These are phyloP conservation scores for Zophobas atratus DNA, from an alignment of 1,140 invertebrate species.

Conservation along the genomic window DNA sequence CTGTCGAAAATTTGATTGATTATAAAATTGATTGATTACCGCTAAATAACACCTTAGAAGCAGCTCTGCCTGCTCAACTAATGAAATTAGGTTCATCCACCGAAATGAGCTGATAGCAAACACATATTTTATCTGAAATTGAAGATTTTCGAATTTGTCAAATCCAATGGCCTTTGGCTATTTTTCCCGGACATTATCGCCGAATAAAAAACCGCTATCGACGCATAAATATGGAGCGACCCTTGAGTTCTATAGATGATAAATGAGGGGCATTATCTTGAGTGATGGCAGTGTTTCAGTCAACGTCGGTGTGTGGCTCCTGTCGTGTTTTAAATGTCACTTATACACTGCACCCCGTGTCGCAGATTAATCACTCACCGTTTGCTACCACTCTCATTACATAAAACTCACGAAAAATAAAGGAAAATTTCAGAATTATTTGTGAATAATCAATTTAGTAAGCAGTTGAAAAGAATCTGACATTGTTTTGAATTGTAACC, in stretches of 20 bases:
- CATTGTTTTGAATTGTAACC: no score
- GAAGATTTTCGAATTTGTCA: slow-evolving; percentile 21
- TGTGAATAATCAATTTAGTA: neutral
- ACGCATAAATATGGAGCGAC: slow-evolving; percentile 55
- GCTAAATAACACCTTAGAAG: slow-evolving; percentile 44
- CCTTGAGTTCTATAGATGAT: slow-evolving; percentile 58
- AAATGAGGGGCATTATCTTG: slow-evolving; percentile 60
- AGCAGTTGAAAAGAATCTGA: neutral
- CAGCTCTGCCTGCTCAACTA: slow-evolving; percentile 13
- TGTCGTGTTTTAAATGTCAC: slow-evolving; percentile 60
- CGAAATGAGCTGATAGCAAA: neutral
- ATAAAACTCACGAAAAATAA: slow-evolving; percentile 30
- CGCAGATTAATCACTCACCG: slow-evolving; percentile 56
- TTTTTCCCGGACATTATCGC: slow-evolving; percentile 41
- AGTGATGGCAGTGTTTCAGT: slow-evolving; percentile 61
- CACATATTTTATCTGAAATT: slow-evolving; percentile 11
- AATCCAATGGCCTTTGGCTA: slow-evolving; percentile 35
- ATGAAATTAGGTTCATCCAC: slow-evolving; percentile 45
- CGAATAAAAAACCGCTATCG: slow-evolving; percentile 44
- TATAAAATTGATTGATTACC: slow-evolving; percentile 52
- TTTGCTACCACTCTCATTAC: slow-evolving; percentile 45
- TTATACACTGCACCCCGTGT: slow-evolving; percentile 53
- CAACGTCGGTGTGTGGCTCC: slow-evolving; percentile 60
- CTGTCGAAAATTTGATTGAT: slow-evolving; percentile 52
- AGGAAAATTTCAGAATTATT: slow-evolving; percentile 15